Conservation (phyloP, 2,797 vertebrate species). For the Phyllotis vaccarum region DNA sequence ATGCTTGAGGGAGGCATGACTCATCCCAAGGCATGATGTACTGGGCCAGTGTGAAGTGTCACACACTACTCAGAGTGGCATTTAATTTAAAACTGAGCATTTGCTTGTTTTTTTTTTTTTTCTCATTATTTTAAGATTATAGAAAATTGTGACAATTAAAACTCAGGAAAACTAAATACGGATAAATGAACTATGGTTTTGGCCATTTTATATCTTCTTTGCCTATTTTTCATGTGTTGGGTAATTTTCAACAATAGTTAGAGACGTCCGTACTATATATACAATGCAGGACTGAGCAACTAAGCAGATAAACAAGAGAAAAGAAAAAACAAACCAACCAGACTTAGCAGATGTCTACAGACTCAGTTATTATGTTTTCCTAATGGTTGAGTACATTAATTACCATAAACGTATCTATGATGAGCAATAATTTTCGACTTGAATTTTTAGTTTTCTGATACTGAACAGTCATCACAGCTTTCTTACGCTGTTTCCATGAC, state of each 20-base stretch:
- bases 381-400: background rate
- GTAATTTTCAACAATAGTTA: background rate
- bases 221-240: background rate
- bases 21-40: background rate
- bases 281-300: background rate
- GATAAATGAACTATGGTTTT: too few relatives aligned
- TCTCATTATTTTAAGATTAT: background rate
- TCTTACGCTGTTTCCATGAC: background rate
- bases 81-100: background rate
- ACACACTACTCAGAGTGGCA: background rate
- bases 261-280: background rate
- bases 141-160: background rate
- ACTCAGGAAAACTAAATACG: background rate
- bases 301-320: background rate
- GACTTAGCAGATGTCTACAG: background rate
- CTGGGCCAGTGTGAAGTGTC: background rate
- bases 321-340: background rate
- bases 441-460: background rate
- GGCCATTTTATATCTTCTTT: background rate
- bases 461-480: background rate
- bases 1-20: background rate
- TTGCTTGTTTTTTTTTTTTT: background rate
- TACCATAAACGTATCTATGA: background rate
- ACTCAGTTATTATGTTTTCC: background rate
- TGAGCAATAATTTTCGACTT: background rate